These are phyloP conservation scores for Subanguina moxae DNA, from an alignment of 1,140 invertebrate genomes.

Conservation along the genomic window DNA sequence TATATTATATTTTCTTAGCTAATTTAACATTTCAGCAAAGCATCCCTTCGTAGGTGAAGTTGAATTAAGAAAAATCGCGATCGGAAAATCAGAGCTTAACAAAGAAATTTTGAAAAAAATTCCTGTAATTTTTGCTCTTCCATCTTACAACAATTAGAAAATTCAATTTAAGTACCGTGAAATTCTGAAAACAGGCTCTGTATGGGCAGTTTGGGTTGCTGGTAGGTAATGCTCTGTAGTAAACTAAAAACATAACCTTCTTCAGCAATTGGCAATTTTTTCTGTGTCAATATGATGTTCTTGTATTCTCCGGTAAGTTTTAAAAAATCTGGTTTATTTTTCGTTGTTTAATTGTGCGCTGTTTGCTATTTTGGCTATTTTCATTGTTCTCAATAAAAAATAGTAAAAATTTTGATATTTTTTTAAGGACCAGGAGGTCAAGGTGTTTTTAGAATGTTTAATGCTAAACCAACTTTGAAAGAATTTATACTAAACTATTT, in stretches of 20 bases:
- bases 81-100: conserved; percentile 48
- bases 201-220: conserved; percentile 58
- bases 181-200: conserved; percentile 48
- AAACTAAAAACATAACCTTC: not conserved
- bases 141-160: too few species aligned
- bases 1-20: not conserved
- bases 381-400: too few species aligned
- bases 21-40: conserved; percentile 37
- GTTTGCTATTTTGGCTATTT: too few species aligned
- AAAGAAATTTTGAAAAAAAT: conserved; percentile 47
- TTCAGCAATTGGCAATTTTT: conserved; percentile 19
- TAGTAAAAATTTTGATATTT: too few species aligned
- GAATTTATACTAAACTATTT: not conserved
- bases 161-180: conserved; percentile 22
- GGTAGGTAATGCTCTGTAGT: not conserved
- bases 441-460: too few species aligned
- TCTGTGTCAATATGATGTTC: conserved; percentile 55
- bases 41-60: conserved; percentile 54
- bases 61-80: conserved; percentile 51
- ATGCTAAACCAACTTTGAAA: too few species aligned
- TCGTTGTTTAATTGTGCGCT: too few species aligned
- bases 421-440: too few species aligned
- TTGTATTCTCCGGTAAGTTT: conserved; percentile 53
- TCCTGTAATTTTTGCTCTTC: conserved; percentile 15
- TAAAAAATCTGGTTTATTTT: too few species aligned